Conservation (phyloP, 2,797 vertebrate species). For the Diplodus sargus region DNA sequence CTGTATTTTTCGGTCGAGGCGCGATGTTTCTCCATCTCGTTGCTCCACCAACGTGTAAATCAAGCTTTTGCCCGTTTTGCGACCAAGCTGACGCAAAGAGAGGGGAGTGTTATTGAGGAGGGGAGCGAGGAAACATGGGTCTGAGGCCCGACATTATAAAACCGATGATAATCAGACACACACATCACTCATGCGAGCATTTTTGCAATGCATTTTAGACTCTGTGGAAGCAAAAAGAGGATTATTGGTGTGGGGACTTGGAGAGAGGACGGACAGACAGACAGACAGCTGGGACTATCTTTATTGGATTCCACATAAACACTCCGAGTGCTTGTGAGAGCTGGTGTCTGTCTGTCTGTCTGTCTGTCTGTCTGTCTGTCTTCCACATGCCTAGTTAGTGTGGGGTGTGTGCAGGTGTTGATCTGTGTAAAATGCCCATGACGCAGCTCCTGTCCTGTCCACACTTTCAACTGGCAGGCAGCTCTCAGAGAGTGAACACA, state of each 20-base stretch:
- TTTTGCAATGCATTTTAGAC: constrained; percentile 16
- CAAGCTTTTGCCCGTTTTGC: constrained; percentile 5
- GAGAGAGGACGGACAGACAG: constrained; percentile 37
- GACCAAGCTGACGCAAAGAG: background rate
- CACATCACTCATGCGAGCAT: constrained; percentile 3
- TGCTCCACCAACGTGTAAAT: constrained; percentile 10
- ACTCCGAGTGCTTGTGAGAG: constrained; percentile 48
- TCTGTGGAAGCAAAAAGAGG: constrained; percentile 20
- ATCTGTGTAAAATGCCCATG: constrained; percentile 66
- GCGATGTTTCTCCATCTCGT: background rate
- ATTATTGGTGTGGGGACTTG: constrained; percentile 28
- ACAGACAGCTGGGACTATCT: constrained; percentile 70
- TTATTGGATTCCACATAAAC: constrained; percentile 74
- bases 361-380: constrained; percentile 40
- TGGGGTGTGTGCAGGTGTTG: constrained; percentile 65
- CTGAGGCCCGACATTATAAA: background rate
- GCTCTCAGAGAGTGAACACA: constrained; percentile 6
- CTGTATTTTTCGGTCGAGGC: background rate
- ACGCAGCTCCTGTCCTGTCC: constrained; percentile 60
- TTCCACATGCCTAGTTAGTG: constrained; percentile 54
- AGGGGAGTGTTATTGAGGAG: constrained; percentile 8
- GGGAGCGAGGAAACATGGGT: background rate
- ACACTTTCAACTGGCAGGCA: constrained; percentile 46
- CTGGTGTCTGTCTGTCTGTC: constrained; percentile 21
- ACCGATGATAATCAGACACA: background rate